Percentiles rank a stretch among this genome's conserved stretches.
These are phyloP conservation scores for Crotalus horridus DNA, from an alignment of 2,113 vertebrate genomes.

Conservation along the genomic window DNA sequence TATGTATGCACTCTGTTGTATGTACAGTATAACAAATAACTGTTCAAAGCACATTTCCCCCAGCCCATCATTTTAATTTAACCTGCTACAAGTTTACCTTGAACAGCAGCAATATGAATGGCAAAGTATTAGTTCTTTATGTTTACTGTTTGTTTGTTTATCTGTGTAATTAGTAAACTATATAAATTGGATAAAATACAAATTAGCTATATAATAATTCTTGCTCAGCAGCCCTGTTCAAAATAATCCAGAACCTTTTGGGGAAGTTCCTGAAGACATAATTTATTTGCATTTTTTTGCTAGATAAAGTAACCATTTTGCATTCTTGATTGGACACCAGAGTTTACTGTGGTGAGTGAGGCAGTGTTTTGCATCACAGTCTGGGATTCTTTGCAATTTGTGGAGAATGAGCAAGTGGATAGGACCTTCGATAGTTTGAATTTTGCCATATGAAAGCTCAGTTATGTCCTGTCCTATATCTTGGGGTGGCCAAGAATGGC, in stretches of 20 bases:
- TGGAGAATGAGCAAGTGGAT: background rate
- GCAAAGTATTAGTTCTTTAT: background rate
- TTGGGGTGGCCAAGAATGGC: background rate
- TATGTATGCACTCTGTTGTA: background rate
- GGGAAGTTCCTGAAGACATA: background rate
- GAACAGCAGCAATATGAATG: background rate
- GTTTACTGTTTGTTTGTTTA: background rate
- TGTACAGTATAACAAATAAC: background rate
- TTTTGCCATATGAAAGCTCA: background rate
- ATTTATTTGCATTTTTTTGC: background rate
- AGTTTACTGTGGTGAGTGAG: background rate
- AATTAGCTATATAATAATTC: background rate
- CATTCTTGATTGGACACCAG: background rate
- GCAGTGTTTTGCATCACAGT: background rate
- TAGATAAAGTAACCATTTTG: background rate
- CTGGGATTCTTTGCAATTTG: background rate
- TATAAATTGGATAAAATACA: background rate
- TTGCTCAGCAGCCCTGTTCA: background rate
- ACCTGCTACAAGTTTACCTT: background rate
- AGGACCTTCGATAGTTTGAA: background rate
- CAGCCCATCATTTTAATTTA: background rate
- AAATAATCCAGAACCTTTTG: background rate
- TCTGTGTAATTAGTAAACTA: too few relatives aligned
- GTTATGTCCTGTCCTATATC: background rate
- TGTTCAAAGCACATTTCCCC: background rate